Evolutionary conservation across 1,140 invertebrate genomes (phyloP).

Genomic region (Drosophila oshimai): DNA sequence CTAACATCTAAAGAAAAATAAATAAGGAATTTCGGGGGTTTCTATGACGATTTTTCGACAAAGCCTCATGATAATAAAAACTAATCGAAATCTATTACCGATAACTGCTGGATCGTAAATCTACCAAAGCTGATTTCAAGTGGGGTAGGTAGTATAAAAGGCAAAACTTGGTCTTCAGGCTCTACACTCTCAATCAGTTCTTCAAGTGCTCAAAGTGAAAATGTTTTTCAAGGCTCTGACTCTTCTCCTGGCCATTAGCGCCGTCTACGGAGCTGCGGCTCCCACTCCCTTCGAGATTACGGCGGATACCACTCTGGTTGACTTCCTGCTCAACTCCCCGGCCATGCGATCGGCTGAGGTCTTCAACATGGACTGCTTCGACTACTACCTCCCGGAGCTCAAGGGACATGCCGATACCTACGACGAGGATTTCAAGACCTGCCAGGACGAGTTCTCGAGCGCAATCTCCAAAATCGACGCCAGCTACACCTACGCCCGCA

Average conservation of each 20-base stretch:
- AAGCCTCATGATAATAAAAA: not conserved
- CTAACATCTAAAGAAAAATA: no score
- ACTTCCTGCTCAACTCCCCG: not conserved
- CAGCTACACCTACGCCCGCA: not conserved
- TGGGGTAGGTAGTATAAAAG: constrained; percentile 9
- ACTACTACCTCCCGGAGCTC: constrained; percentile 8
- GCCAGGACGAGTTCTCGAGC: not conserved
- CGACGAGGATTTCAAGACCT: not conserved
- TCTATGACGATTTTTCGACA: not conserved
- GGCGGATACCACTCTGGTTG: not conserved
- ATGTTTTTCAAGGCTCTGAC: constrained; percentile 5
- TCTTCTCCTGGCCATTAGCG: constrained; percentile 6
- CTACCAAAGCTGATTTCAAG: not conserved
- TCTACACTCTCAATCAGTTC: not conserved
- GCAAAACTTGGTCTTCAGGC: not conserved
- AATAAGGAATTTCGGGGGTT: not conserved
- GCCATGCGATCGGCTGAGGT: not conserved
- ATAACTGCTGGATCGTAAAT: constrained; percentile 12
- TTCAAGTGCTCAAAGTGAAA: not conserved
- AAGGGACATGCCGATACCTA: constrained; percentile 12
- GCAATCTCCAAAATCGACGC: not conserved
- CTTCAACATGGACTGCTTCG: constrained; percentile 13
- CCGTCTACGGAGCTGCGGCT: not conserved
- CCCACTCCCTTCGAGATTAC: not conserved
- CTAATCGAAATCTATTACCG: not conserved